Evolutionary conservation across 2,797 vertebrate species (phyloP), one percentile per base, ranked within the genome.

Genomic region (Furcifer pardalis): DNA sequence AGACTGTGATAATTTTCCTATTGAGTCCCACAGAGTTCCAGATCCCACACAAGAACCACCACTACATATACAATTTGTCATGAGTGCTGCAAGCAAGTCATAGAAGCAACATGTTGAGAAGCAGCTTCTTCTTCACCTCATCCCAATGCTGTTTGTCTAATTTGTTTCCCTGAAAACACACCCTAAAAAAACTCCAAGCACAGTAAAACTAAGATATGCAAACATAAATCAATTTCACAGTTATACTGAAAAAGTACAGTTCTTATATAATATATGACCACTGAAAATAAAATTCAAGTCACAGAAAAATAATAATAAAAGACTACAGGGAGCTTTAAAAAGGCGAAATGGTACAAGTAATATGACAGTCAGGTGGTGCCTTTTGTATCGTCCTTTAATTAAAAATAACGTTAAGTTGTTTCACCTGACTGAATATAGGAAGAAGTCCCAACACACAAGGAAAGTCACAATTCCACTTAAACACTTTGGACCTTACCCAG

Each of bases 191-290:
- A 77, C 79, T 27, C 44, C 85, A 52, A 93, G 92, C 86, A 86
- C 91, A 95, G 91, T 94, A 94, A 94, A 95, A 95, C 93, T 92
- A 96, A 90, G 94, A 95, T 95, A 96, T 94, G 93, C 90, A 95
- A n/a, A 96, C 91, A 95, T 97, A 96, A 95, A 97, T 96, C 95
- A 97, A 96, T 95, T 97, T 97, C 97, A 98, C 97, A 97, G 97
- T 98, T 97, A 99, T 97, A 98, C 97, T 96, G 95, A 96, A 75
- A n/a, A 98, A 97, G 96, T 97, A 98, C 97, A 98, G 95, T 96
- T 95, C 97, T 94, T 86, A 97, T 94, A 96, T 95, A 96, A 97
- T 97, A 97, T 96, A 95, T 91, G 95, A 94, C 93, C 91, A 96
- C 83, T 94, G 93, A 93, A 96, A 96, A 96, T 94, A 95, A 96